Evolutionary conservation across 2,797 vertebrate genomes (phyloP), one percentile per base, ranked within the genome.

Genomic region (Gymnoscopelus braueri): DNA sequence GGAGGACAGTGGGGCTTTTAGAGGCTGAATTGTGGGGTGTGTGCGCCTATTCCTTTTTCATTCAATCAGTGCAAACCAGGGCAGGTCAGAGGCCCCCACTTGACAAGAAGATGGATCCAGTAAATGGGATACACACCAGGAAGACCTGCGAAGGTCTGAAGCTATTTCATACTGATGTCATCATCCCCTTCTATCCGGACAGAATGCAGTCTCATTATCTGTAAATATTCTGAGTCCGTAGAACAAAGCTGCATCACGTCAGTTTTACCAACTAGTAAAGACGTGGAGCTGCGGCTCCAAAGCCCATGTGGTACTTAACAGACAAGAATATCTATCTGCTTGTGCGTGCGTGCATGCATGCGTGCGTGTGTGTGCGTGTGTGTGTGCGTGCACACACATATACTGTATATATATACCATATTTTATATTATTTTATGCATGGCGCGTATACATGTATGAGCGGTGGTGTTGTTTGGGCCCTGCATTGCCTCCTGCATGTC

Each of bases 81-180:
- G 67, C 77, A 74, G 87, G 84, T 84, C 85, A 85, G 85, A 87
- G 51, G 73, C 77, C 70, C 32, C 73, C 67, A 61, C 73, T 6
- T 67, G 76, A 77, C 63, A 48, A 64, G 74, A 64, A 62, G 69
- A 80, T 74, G 63, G 44, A 81, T 87, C 71, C 39, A 44, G 39
- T 78, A 50, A 57, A 60, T 71, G 65, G 65, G 76, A 72, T 56
- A 56, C 15, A 56, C 15, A 49, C 39, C 56, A 26, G 55, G 72
- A 67, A 74, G 75, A 72, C 60, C 63, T 12, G 71, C 66, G 64
- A 83, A 82, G 77, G 81, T 75, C 78, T 55, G 61, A 19, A 63
- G 82, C 77, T 80, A 60, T 91, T 91, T 87, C 89, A 77, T 83
- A 84, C 87, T 48, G 76, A 87, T 91, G 89, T 91, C 88, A 90